phyloP scores from a whole-genome alignment of 2,888 invertebrate species.

The Suillia variegata region DNA sequence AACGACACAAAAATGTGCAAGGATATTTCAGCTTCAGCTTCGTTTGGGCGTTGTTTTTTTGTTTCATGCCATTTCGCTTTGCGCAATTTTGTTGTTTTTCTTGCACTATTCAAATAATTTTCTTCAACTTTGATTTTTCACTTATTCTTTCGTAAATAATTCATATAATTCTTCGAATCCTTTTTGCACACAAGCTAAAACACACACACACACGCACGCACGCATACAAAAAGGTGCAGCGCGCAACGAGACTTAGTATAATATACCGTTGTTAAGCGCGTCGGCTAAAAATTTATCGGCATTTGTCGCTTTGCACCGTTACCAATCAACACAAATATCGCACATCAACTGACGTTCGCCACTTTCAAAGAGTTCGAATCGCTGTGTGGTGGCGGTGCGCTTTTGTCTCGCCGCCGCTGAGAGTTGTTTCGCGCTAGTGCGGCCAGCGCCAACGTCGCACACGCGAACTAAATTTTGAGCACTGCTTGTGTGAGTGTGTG shows the following conservation, averaged over 20 bases:
- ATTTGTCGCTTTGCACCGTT: constrained; percentile 39
- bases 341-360: constrained; percentile 59
- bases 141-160: too few relatives aligned
- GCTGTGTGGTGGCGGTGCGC: not conserved
- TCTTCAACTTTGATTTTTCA: too few relatives aligned
- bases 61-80: too few relatives aligned
- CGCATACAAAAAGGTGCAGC: not conserved
- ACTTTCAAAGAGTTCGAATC: constrained; percentile 36
- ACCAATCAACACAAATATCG: constrained; percentile 62
- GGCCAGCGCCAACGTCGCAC: not conserved
- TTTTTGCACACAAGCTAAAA: too few relatives aligned
- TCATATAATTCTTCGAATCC: too few relatives aligned
- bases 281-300: constrained; percentile 9
- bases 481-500: too few relatives aligned
- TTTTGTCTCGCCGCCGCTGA: not conserved
- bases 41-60: too few relatives aligned
- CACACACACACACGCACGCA: constrained; percentile 1
- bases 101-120: too few relatives aligned
- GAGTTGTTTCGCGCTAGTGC: not conserved
- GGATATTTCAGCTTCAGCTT: too few relatives aligned
- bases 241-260: not conserved
- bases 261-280: constrained; percentile 3
- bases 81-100: too few relatives aligned
- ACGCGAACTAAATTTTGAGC: not conserved
- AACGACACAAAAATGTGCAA: too few relatives aligned